Evolutionary conservation across 2,888 invertebrate genomes (phyloP).

Genomic region (Spodoptera exigua): DNA sequence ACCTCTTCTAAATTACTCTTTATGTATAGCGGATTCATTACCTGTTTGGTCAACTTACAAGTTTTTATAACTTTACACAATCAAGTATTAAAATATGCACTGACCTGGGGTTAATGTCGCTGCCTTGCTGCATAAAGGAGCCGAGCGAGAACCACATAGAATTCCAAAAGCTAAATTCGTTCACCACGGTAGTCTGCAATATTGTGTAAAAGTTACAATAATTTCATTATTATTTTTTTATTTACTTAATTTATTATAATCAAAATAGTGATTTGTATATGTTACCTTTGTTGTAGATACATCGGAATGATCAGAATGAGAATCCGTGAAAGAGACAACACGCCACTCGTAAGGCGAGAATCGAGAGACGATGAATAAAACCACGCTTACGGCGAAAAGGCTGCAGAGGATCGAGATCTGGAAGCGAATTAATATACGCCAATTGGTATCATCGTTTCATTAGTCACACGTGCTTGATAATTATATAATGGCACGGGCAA

Average conservation of each 20-base stretch:
- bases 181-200: constrained; percentile 92
- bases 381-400: constrained; percentile 97
- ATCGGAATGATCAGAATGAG: constrained; percentile 72
- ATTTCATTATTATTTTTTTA: constrained; percentile 42
- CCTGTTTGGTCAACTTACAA: neutral
- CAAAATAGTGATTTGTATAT: neutral
- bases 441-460: too few species aligned
- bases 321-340: constrained; percentile 85
- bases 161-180: constrained; percentile 98
- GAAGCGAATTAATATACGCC: constrained; percentile 48
- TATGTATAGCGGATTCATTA: neutral
- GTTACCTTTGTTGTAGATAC: constrained; percentile 71
- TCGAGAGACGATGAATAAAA: constrained; percentile 97
- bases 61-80: constrained; percentile 45
- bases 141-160: constrained; percentile 99
- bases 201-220: constrained; percentile 43
- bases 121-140: constrained; percentile 99
- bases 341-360: constrained; percentile 99
- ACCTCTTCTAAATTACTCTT: neutral
- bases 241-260: constrained; percentile 10
- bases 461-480: neutral
- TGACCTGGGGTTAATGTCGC: constrained; percentile 98
- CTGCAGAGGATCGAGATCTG: constrained; percentile 93
- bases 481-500: neutral
- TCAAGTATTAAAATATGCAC: constrained; percentile 69